Base-by-base conservation (phyloP, 2,888 invertebrate genomes). In the Rhingia rostrata region DNA sequence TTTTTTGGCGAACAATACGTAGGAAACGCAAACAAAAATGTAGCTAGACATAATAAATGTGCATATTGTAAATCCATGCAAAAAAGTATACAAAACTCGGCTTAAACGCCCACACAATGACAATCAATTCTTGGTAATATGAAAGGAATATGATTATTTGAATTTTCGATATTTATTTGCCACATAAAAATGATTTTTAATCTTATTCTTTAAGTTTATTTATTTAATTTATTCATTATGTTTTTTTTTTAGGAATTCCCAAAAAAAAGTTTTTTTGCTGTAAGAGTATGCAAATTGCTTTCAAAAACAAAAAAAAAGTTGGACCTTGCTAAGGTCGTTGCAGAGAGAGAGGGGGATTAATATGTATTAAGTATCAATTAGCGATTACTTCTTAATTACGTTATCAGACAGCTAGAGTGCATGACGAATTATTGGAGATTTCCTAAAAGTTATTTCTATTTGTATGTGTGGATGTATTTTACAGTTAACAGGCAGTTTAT, bases 221-320 rank as follows among this genome's bases (percentile, higher is more conserved):
- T 7, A 12, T 49, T 41, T 60, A 49, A 72, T 51, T 72, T 72
- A 61, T 72, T 70, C 30, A 30, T 45, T 60, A 53, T 66, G 39
- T 33, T 33, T 37, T 45, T 49, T 47, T 12, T 33, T 45, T 45
- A 72, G 61, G 61, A 63, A 61, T 72, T 63, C 61, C 72, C 72
- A 32, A 33, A 7, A 47, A 10, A 41, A 41, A 9, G 41, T 51
- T 61, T 35, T 12, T n/a, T 22, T 33, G 4, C 41, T 58, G 43
- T 41, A 43, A 37, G 37, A 30, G 2, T 22, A 22, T 22, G 22
- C 22, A 22, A 6, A 12, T n/a, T 32, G 2, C 4, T 12, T 6
- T 14, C 12, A 12, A 49, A 30, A 39, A 41, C 14, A 41, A 58
- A 22, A 22, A 14, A 33, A 30, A 3, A n/a, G 4, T n/a, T 37